These are phyloP conservation scores for Psilopogon haemacephalus DNA, from an alignment of 2,113 vertebrate species.

Conservation along the genomic window DNA sequence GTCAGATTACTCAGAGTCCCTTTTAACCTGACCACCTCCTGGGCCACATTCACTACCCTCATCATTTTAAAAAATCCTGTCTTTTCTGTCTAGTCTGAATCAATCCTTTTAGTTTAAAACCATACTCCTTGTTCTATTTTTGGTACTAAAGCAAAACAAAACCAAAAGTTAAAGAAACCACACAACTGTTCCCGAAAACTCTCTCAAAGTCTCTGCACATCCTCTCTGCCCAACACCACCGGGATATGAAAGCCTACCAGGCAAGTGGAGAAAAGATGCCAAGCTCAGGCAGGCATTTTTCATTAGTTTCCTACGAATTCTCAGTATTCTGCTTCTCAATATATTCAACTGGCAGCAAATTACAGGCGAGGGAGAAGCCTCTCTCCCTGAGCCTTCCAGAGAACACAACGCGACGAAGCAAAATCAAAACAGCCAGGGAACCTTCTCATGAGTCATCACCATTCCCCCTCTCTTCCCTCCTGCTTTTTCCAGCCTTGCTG, in stretches of 20 bases:
- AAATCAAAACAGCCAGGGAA: background rate
- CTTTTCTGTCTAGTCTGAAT: background rate
- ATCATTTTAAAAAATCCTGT: accelerated
- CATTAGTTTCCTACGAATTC: background rate
- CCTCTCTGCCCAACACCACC: background rate
- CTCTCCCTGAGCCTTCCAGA: constrained; percentile 18
- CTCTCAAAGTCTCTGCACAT: background rate
- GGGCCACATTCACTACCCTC: background rate
- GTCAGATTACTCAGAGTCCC: background rate
- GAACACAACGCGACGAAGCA: background rate
- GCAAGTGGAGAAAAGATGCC: background rate
- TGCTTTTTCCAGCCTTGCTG: background rate
- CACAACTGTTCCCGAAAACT: background rate
- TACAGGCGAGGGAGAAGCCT: background rate
- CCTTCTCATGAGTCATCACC: constrained; percentile 19
- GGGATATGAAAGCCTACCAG: background rate
- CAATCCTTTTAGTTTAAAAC: background rate
- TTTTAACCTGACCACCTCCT: background rate
- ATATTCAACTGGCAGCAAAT: constrained; percentile 34
- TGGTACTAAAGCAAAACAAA: background rate
- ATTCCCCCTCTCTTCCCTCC: background rate
- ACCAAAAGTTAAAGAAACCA: background rate
- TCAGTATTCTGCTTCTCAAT: constrained; percentile 4
- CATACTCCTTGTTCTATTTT: background rate
- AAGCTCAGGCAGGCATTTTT: background rate